Conservation (phyloP, 1,140 invertebrate genomes). For the Drosophila biarmipes region DNA sequence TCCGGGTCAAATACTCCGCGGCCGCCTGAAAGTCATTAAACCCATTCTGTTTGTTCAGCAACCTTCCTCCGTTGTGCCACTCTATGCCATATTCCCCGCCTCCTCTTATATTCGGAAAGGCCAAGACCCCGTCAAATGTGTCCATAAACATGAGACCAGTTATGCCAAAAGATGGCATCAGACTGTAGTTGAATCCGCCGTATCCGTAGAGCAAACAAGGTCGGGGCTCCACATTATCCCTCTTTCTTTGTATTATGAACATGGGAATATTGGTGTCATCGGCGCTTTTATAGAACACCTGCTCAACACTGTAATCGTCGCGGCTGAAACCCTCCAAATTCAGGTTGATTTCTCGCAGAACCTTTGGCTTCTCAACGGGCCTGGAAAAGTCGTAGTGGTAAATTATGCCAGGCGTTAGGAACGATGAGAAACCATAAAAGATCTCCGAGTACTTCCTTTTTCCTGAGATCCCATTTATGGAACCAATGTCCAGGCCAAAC, state of each 20-base stretch:
- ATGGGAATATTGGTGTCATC: conserved; percentile 98
- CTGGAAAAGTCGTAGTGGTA: conserved; percentile 93
- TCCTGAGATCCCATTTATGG: conserved; percentile 92
- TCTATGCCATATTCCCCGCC: conserved; percentile 98
- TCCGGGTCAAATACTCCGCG: conserved; percentile 93
- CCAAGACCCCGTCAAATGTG: conserved; percentile 94
- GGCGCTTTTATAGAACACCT: conserved; percentile 97
- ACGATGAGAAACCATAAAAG: conserved; percentile 97
- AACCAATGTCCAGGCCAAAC: conserved; percentile 94
- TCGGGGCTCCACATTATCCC: conserved; percentile 87
- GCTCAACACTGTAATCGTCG: conserved; percentile 92
- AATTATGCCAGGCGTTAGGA: conserved; percentile 94
- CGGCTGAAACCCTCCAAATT: conserved; percentile 93
- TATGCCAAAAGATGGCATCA: conserved; percentile 91
- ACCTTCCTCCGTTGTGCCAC: conserved; percentile 97
- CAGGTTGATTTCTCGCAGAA: conserved; percentile 88
- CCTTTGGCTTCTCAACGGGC: conserved; percentile 87
- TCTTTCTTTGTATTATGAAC: conserved; percentile 96
- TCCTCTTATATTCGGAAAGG: conserved; percentile 97
- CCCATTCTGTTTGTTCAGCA: conserved; percentile 97
- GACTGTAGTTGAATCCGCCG: conserved; percentile 97
- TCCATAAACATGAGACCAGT: conserved; percentile 93
- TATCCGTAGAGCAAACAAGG: conserved; percentile 97
- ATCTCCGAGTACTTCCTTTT: conserved; percentile 94
- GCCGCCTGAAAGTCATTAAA: conserved; percentile 98